Percentiles rank a stretch among this genome's conserved stretches.
Conservation (phyloP, 2,888 invertebrate genomes). For the Chydorus sphaericus region DNA sequence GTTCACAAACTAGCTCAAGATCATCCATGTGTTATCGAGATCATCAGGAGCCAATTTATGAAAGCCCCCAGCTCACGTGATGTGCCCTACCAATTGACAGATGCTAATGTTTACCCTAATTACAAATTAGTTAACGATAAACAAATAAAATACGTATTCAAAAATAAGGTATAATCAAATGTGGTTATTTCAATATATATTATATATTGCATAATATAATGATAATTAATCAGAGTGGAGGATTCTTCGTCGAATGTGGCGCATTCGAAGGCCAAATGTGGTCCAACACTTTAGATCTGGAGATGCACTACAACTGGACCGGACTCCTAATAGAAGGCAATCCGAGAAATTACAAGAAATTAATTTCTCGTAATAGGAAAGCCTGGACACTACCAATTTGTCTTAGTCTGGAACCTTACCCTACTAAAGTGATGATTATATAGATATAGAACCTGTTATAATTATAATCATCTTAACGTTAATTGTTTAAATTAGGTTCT, state of each 20-base stretch:
- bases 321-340: constrained; percentile 38
- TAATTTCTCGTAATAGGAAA: constrained; percentile 32
- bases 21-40: constrained; percentile 1
- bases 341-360: constrained; percentile 32
- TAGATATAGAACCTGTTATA: no score
- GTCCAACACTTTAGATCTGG: constrained; percentile 37
- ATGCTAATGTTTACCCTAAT: background rate
- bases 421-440: constrained; percentile 20
- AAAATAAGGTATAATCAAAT: background rate
- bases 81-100: background rate
- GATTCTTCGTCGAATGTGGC: constrained; percentile 36
- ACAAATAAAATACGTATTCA: no score
- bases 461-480: no score
- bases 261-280: constrained; percentile 39
- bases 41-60: background rate
- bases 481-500: no score
- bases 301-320: constrained; percentile 33
- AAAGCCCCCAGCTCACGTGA: background rate
- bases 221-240: constrained; percentile 29
- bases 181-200: background rate
- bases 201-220: background rate
- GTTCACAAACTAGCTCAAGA: background rate
- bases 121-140: no score
- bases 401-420: constrained; percentile 30
- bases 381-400: constrained; percentile 35